phyloP scores from a whole-genome alignment of 2,113 vertebrate species.

The Tiliqua scincoides region DNA sequence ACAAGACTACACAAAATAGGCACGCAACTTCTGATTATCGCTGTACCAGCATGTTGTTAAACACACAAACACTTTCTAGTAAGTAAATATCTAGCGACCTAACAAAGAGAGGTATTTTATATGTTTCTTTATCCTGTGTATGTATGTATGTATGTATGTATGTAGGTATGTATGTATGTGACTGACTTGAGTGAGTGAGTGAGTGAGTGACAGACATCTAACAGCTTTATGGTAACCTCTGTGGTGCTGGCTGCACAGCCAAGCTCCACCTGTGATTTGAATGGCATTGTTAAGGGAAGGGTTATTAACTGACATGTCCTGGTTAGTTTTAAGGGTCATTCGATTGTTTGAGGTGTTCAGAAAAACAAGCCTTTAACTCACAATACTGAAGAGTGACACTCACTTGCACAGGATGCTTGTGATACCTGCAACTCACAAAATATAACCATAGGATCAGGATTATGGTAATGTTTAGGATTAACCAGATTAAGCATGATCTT shows the following conservation, averaged over 20 bases:
- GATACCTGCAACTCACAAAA: neutral
- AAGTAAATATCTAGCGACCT: neutral
- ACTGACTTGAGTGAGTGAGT: too few species aligned
- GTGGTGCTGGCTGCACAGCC: conserved; percentile 63
- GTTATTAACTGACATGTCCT: conserved; percentile 59
- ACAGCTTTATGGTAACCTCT: conserved; percentile 71
- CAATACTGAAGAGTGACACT: conserved; percentile 1
- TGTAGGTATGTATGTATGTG: too few species aligned
- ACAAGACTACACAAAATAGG: neutral
- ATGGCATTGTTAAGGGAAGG: conserved; percentile 52
- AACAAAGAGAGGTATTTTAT: conserved; percentile 29
- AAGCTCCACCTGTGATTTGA: conserved; percentile 65
- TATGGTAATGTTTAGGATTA: neutral
- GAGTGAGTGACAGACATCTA: too few species aligned
- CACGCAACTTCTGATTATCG: neutral
- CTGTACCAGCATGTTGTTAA: conserved; percentile 38
- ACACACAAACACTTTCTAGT: conserved; percentile 34
- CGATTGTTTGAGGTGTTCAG: conserved; percentile 31
- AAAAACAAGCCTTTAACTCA: conserved; percentile 35
- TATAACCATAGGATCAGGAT: neutral
- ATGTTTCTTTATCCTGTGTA: conserved; percentile 47
- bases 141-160: too few species aligned
- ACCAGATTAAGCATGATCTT: conserved; percentile 10
- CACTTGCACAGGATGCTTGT: neutral
- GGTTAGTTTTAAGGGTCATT: conserved; percentile 45